Percentiles rank a stretch among this genome's conserved stretches.
Evolutionary conservation across 2,797 vertebrate genomes (phyloP).

Genomic region (Clarias fuscus): DNA sequence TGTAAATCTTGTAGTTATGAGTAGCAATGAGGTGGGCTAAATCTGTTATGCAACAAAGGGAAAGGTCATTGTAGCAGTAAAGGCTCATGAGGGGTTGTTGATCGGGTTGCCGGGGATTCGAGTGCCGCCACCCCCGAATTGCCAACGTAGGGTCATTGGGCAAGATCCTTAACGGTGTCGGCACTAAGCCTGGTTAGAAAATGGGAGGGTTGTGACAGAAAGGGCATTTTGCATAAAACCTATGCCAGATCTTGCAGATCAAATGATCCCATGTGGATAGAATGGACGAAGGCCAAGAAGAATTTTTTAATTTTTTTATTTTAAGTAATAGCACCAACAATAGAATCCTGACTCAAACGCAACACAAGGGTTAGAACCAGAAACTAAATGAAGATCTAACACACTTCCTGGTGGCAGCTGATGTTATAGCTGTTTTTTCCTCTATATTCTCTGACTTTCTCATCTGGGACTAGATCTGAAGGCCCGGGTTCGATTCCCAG

Average conservation of each 20-base stretch:
- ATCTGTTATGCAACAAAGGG: not conserved
- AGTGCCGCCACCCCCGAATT: no score
- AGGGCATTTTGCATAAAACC: no score
- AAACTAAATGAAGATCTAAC: not conserved
- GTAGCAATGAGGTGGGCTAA: not conserved
- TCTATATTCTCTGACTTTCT: not conserved
- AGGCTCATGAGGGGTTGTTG: no score
- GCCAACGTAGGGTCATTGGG: no score
- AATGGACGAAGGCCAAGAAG: not conserved
- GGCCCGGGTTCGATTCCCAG: no score
- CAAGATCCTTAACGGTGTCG: no score
- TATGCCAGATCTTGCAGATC: no score
- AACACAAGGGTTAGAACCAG: not conserved
- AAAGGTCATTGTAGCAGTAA: not conserved
- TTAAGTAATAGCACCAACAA: not conserved
- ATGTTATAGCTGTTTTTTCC: slow-evolving; percentile 7
- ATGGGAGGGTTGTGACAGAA: no score
- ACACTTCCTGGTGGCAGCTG: not conserved
- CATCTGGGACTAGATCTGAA: not conserved
- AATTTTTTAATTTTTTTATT: no score
- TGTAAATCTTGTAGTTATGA: not conserved
- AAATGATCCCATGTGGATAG: not conserved
- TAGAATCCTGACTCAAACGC: not conserved
- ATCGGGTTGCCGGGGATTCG: no score
- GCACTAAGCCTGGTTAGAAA: no score